Evolutionary conservation across 2,113 vertebrate genomes (phyloP).

Genomic region (Motacilla alba): DNA sequence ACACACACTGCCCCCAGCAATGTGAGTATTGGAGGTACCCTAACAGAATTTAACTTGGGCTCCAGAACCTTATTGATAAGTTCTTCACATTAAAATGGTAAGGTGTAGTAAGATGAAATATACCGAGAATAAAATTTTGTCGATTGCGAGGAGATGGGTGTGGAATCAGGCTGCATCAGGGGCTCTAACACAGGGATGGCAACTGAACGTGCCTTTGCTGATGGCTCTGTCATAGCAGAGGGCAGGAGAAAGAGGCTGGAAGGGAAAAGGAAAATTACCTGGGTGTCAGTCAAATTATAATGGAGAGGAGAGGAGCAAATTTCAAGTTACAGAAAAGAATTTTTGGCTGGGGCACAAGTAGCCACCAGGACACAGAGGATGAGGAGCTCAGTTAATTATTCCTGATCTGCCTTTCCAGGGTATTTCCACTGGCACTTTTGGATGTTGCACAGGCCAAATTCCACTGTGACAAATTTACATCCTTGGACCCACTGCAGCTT

Average conservation of each 20-base stretch:
- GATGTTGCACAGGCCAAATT: background rate
- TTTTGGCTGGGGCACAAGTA: background rate
- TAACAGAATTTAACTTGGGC: background rate
- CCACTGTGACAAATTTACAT: background rate
- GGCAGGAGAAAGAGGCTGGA: background rate
- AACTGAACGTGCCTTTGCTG: background rate
- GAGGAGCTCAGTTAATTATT: background rate
- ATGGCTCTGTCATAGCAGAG: background rate
- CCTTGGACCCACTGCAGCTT: background rate
- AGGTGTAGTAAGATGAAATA: background rate
- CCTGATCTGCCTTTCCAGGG: background rate
- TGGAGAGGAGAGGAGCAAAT: background rate
- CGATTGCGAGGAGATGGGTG: fast-evolving
- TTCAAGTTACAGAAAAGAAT: background rate
- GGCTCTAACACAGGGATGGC: too few species aligned
- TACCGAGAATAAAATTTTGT: background rate
- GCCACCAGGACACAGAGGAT: background rate
- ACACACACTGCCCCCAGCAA: background rate
- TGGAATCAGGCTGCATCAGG: background rate
- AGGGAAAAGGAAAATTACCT: background rate
- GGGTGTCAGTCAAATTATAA: background rate
- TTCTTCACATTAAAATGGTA: background rate
- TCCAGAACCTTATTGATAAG: background rate
- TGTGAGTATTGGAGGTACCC: background rate
- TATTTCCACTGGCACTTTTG: background rate